Percentiles rank a stretch among this genome's conserved stretches.
These are phyloP conservation scores for Enteromius argenteus DNA, from an alignment of 2,797 vertebrate species.

Conservation along the genomic window DNA sequence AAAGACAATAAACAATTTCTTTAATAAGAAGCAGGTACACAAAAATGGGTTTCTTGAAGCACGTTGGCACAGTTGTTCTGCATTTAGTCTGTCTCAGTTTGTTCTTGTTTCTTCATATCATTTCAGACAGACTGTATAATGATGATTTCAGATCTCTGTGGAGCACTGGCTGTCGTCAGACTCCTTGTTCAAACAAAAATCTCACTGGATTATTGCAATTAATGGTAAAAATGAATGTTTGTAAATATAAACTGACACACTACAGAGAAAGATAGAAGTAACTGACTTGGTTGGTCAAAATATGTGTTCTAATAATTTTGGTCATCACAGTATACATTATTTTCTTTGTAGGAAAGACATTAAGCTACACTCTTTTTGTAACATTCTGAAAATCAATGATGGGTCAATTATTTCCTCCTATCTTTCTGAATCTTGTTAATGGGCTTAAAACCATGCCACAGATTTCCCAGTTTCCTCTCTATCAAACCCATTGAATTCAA, in stretches of 20 bases:
- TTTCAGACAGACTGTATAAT: not conserved
- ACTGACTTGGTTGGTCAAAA: not conserved
- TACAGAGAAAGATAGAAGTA: not conserved
- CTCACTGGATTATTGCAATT: too few species aligned
- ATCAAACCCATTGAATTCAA: constrained; percentile 16
- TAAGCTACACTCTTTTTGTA: not conserved
- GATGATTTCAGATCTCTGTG: not conserved
- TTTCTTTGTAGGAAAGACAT: not conserved
- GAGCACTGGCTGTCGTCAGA: not conserved
- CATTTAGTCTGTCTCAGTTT: not conserved
- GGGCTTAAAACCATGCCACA: constrained; percentile 10
- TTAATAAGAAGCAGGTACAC: not conserved
- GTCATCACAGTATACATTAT: not conserved
- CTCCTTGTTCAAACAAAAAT: not conserved
- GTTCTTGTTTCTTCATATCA: not conserved
- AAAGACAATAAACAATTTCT: not conserved
- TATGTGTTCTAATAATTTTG: not conserved
- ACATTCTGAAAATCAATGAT: not conserved
- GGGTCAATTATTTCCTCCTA: not conserved
- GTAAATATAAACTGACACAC: not conserved
- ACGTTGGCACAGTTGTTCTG: not conserved
- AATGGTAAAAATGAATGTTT: not conserved
- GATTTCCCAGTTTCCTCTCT: constrained; percentile 18
- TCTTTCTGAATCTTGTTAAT: not conserved
- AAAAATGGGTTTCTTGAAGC: not conserved